These are phyloP conservation scores for Rousettus madagascariensis DNA, from an alignment of 2,797 vertebrate genomes.

Conservation along the genomic window DNA sequence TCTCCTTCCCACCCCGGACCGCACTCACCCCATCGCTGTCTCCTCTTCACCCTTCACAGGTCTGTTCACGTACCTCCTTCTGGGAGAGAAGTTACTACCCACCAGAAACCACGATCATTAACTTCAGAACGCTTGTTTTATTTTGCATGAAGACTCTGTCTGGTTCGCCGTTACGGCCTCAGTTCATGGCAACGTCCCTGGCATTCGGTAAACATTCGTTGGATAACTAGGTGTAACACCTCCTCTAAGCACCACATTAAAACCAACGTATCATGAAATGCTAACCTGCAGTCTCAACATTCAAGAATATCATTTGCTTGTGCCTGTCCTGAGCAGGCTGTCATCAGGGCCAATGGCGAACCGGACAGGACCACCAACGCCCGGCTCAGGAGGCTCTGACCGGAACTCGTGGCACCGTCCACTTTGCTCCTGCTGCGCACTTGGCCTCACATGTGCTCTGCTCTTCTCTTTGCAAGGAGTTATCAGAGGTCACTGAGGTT, in stretches of 20 bases:
- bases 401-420: fast-evolving
- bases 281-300: not conserved
- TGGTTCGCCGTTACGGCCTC: not conserved
- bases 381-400: not conserved
- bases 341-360: not conserved
- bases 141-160: not conserved
- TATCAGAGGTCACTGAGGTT: constrained; percentile 3
- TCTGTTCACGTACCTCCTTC: not conserved
- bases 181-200: not conserved
- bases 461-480: not conserved
- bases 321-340: constrained; percentile 40
- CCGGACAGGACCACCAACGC: constrained; percentile 17
- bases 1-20: not conserved
- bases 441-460: not conserved
- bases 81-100: not conserved
- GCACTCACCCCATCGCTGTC: not conserved
- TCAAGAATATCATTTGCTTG: constrained; percentile 35
- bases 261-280: not conserved
- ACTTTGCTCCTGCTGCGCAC: not conserved
- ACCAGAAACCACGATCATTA: not conserved
- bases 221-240: not conserved
- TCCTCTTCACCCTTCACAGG: not conserved
- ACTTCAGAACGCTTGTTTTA: not conserved
- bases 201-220: not conserved
- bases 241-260: not conserved